A percentile compares a stretch with the other conserved stretches of the same genome.
These are phyloP conservation scores for Drosophila virilis DNA, from an alignment of 1,140 invertebrate species.

Conservation along the genomic window DNA sequence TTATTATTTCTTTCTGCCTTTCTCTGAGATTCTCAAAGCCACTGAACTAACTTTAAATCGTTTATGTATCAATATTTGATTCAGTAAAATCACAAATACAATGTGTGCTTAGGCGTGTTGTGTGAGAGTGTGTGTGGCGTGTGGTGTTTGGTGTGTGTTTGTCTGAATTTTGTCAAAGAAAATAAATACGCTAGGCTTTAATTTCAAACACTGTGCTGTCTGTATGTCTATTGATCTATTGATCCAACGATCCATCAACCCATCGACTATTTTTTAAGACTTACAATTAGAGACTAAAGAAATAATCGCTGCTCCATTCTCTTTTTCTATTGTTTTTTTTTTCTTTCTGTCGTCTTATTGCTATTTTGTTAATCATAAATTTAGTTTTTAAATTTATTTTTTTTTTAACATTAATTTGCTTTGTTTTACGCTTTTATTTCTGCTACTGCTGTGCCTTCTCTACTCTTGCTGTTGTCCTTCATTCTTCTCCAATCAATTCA, in stretches of 20 bases:
- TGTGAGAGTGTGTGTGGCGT: constrained; percentile 41
- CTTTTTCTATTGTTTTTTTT: constrained; percentile 21
- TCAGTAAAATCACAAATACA: constrained; percentile 75
- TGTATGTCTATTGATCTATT: constrained; percentile 14
- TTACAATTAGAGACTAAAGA: constrained; percentile 63
- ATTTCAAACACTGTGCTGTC: constrained; percentile 44
- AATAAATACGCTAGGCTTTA: constrained; percentile 62
- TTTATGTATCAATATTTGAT: constrained; percentile 45
- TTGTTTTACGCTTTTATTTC: constrained; percentile 25
- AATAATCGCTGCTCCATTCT: constrained; percentile 32
- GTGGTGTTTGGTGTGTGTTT: constrained; percentile 25
- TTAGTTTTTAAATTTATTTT: constrained; percentile 16
- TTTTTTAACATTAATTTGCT: constrained; percentile 24
- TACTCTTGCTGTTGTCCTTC: constrained; percentile 22
- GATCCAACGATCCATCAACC: constrained; percentile 17
- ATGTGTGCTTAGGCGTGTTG: constrained; percentile 45
- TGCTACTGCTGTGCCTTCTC: constrained; percentile 16
- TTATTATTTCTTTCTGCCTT: background rate
- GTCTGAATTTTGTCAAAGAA: constrained; percentile 50
- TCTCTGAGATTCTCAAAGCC: constrained; percentile 28
- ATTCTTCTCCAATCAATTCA: constrained; percentile 25
- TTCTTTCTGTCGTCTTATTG: constrained; percentile 12
- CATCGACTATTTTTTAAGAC: constrained; percentile 50
- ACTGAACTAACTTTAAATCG: constrained; percentile 4
- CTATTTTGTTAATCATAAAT: constrained; percentile 55